Percentiles rank a stretch among this genome's conserved stretches.
phyloP scores from a whole-genome alignment of 2,113 vertebrate species.

The Nicator chloris region DNA sequence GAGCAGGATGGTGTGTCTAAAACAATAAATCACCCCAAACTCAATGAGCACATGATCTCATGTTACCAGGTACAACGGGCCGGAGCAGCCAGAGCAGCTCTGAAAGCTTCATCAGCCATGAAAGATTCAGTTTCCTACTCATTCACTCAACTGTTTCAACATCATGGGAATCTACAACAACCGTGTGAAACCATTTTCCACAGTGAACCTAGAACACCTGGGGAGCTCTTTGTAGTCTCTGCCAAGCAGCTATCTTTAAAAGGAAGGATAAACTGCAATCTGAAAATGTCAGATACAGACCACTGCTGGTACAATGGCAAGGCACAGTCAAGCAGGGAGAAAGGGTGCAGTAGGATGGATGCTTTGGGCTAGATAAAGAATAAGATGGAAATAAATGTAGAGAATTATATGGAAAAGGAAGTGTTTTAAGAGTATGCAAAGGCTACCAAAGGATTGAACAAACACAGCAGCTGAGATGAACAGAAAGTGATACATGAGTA shows the following conservation, averaged over 20 bases:
- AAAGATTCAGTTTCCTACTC: conserved; percentile 25
- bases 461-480: conserved; percentile 14
- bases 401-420: background rate
- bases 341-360: conserved; percentile 3
- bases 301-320: conserved; percentile 39
- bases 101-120: background rate
- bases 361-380: conserved; percentile 1
- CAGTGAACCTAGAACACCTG: conserved; percentile 42
- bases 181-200: conserved; percentile 52
- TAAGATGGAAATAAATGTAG: background rate
- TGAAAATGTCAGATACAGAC: conserved; percentile 29
- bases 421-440: background rate
- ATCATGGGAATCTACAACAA: conserved; percentile 46
- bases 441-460: background rate
- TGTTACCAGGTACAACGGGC: background rate
- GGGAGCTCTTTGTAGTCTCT: conserved; percentile 46
- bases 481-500: background rate
- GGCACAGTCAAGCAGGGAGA: conserved; percentile 18
- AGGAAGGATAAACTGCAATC: conserved; percentile 45
- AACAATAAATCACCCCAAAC: background rate
- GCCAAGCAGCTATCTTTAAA: conserved; percentile 45
- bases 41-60: background rate
- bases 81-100: background rate
- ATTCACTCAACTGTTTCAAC: background rate
- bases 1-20: background rate